Evolutionary conservation across 2,888 invertebrate genomes (phyloP).

Genomic region (Hirudinaria manillensis): DNA sequence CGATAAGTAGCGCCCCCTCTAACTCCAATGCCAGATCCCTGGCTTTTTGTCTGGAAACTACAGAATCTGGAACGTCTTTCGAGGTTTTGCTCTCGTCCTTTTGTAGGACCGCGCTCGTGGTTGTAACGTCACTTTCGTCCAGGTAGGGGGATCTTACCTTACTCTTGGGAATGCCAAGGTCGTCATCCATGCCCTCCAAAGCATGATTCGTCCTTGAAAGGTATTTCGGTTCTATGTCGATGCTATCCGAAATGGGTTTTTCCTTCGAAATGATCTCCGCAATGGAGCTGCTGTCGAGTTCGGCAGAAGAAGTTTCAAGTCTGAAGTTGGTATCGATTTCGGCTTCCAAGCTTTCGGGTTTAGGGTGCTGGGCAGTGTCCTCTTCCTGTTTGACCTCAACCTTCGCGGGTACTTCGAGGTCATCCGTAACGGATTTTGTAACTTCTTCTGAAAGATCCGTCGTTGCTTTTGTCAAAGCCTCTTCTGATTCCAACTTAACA

Average conservation of each 20-base stretch:
- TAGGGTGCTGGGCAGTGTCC: no score
- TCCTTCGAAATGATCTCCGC: no score
- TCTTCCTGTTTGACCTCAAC: no score
- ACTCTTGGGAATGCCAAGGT: neutral
- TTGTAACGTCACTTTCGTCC: neutral
- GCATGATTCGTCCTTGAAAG: neutral
- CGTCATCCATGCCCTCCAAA: neutral
- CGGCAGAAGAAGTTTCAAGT: no score
- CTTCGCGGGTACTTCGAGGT: no score
- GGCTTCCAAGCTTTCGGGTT: no score
- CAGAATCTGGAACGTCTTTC: neutral
- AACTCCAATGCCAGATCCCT: neutral
- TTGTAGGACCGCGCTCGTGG: neutral
- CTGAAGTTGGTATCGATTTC: no score
- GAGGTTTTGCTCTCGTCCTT: neutral
- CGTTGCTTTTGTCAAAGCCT: neutral
- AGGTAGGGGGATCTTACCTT: neutral
- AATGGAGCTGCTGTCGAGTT: no score
- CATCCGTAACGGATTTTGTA: no score
- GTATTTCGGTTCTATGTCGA: no score
- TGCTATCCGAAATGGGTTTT: no score
- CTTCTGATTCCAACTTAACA: neutral
- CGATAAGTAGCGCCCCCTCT: neutral
- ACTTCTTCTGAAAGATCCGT: no score
- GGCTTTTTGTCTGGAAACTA: neutral